Evolutionary conservation across 2,113 vertebrate genomes (phyloP).

Genomic region (Cranoglanis bouderius): DNA sequence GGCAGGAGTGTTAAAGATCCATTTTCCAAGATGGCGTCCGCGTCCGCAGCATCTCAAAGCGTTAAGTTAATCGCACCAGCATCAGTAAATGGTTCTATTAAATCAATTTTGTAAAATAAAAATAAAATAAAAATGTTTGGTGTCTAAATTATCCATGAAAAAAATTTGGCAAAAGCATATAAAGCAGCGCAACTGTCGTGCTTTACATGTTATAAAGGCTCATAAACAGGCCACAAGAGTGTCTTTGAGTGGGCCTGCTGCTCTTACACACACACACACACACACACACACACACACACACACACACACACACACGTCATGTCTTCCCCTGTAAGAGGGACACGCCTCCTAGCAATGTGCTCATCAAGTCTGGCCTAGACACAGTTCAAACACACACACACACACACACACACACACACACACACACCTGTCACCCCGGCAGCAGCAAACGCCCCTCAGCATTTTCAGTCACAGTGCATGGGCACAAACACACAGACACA

Average conservation of each 20-base stretch:
- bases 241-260: neutral
- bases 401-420: conserved; percentile 10
- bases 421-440: conserved; percentile 1
- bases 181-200: neutral
- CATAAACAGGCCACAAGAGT: neutral
- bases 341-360: conserved; percentile 36
- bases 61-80: neutral
- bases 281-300: conserved; percentile 33
- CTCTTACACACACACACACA: conserved; percentile 37
- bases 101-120: neutral
- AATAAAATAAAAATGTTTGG: no score
- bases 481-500: conserved; percentile 24
- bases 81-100: neutral
- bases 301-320: conserved; percentile 21
- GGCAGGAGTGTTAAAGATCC: neutral
- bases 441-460: conserved; percentile 22
- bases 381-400: conserved; percentile 33
- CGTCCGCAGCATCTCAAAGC: neutral
- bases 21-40: neutral
- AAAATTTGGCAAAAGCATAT: neutral
- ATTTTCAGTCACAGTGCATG: conserved; percentile 19
- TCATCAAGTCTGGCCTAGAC: conserved; percentile 12
- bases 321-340: conserved; percentile 11
- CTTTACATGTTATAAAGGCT: neutral
- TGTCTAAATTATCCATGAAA: neutral